These are phyloP conservation scores for Pithecia hirsuta DNA, from an alignment of 2,797 vertebrate genomes.

Conservation along the genomic window DNA sequence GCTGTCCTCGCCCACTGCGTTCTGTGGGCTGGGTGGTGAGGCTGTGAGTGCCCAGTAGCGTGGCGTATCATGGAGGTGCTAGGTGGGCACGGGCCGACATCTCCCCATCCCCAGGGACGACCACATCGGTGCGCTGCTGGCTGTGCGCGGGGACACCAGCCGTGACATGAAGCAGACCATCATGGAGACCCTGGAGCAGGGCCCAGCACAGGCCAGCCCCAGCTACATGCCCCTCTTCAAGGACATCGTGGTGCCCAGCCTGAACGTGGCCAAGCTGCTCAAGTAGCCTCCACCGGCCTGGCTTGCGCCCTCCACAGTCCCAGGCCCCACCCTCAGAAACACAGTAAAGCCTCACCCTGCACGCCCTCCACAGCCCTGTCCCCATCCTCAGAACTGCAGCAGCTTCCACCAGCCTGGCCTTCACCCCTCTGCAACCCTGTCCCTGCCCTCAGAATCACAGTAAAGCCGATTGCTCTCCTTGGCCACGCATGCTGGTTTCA, in stretches of 20 bases:
- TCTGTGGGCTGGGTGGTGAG: not conserved
- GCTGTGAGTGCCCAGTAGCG: not conserved
- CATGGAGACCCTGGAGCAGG: slow-evolving; percentile 95
- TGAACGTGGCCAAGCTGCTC: slow-evolving; percentile 94
- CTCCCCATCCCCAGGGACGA: slow-evolving; percentile 90
- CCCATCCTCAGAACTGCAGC: not conserved
- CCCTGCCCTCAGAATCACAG: not conserved
- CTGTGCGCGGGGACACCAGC: slow-evolving; percentile 94
- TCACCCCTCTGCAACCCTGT: too few relatives aligned
- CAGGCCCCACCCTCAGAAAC: too few relatives aligned
- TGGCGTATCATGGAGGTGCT: not conserved
- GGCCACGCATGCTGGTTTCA: not conserved
- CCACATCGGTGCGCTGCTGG: slow-evolving; percentile 94
- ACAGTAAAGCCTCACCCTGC: too few relatives aligned
- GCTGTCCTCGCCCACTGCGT: not conserved
- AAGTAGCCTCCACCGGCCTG: slow-evolving; percentile 85
- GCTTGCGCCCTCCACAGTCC: too few relatives aligned
- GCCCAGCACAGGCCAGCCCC: slow-evolving; percentile 86
- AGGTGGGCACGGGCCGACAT: not conserved
- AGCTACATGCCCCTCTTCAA: slow-evolving; percentile 92
- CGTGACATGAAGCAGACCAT: slow-evolving; percentile 98
- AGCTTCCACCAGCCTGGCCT: too few relatives aligned
- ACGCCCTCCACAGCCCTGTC: not conserved
- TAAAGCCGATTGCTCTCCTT: not conserved
- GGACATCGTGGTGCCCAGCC: slow-evolving; percentile 93